Conservation (phyloP, 1,140 invertebrate genomes). For the Caenorhabditis inopinata region DNA sequence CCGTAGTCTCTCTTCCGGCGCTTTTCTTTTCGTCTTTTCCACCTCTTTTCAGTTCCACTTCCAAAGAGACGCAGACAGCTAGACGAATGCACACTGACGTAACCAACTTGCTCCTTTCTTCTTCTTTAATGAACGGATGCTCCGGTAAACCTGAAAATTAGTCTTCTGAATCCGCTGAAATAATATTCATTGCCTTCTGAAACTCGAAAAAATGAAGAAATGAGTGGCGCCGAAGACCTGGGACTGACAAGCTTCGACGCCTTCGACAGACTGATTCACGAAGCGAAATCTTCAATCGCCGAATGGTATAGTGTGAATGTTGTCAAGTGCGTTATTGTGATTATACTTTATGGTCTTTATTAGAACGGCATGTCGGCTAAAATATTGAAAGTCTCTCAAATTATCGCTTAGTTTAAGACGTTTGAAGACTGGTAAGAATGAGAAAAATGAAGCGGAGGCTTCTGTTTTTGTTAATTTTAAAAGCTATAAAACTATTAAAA, state of each 20-base stretch:
- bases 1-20: neutral
- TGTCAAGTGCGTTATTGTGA: conserved; percentile 6
- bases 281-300: neutral
- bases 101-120: neutral
- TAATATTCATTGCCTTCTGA: too few relatives aligned
- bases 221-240: neutral
- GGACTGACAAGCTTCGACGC: neutral
- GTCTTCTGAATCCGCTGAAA: neutral
- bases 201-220: neutral
- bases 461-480: too few relatives aligned
- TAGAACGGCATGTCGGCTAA: too few relatives aligned
- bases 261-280: conserved; percentile 15
- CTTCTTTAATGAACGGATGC: neutral
- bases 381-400: too few relatives aligned
- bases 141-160: neutral
- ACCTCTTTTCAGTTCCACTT: neutral
- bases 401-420: too few relatives aligned
- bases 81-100: conserved; percentile 20
- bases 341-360: neutral
- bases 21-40: neutral
- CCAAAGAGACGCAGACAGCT: neutral
- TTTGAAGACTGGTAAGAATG: too few relatives aligned
- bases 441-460: too few relatives aligned
- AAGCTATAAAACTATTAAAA: too few relatives aligned
- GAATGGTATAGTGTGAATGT: conserved; percentile 28